phyloP scores from a whole-genome alignment of 2,797 vertebrate species.

The Tapera naevia region DNA sequence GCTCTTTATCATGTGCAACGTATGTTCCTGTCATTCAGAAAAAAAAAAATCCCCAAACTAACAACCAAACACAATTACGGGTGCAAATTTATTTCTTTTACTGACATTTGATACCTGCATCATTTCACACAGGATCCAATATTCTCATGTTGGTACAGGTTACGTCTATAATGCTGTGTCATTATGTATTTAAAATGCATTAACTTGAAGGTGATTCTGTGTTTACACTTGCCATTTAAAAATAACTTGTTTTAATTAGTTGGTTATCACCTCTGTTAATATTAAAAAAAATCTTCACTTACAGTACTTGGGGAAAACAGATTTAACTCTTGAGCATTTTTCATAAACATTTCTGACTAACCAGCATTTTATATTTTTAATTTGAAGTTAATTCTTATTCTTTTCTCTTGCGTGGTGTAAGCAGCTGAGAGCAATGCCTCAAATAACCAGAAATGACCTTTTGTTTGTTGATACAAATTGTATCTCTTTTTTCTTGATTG shows the following conservation, averaged over 20 bases:
- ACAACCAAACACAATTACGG: background rate
- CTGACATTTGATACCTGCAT: background rate
- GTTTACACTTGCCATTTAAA: background rate
- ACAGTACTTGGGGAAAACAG: background rate
- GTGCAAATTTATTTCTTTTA: background rate
- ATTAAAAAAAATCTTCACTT: background rate
- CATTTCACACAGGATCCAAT: background rate
- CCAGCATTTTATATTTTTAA: constrained; percentile 43
- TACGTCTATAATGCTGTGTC: background rate
- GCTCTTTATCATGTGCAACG: constrained; percentile 21
- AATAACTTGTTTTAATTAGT: background rate
- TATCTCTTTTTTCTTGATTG: constrained; percentile 99
- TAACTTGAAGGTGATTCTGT: background rate
- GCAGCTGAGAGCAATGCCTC: constrained; percentile 88
- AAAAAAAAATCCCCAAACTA: background rate
- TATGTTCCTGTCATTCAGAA: background rate
- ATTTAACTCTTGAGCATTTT: background rate
- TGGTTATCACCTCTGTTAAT: background rate
- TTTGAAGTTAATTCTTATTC: constrained; percentile 61
- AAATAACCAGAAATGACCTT: constrained; percentile 99
- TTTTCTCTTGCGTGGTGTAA: constrained; percentile 70
- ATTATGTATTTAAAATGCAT: background rate
- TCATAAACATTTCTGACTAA: constrained; percentile 26
- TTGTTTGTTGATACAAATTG: constrained; percentile 99
- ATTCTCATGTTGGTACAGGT: background rate